Evolutionary conservation across 2,888 invertebrate species (phyloP).

Genomic region (Timandra comae): DNA sequence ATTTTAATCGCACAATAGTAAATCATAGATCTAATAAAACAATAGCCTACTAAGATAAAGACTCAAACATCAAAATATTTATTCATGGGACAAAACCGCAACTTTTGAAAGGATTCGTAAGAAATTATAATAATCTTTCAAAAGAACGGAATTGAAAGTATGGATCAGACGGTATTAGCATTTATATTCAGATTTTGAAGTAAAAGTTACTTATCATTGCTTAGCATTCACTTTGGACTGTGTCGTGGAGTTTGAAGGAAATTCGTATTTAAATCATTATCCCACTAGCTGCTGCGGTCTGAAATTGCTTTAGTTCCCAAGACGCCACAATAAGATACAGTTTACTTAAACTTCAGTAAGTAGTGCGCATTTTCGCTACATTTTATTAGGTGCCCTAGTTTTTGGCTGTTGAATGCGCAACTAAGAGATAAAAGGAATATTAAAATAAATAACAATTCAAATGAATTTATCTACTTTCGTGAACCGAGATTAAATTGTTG

Average conservation of each 20-base stretch:
- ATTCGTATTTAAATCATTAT: slow-evolving; percentile 12
- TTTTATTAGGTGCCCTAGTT: too few species aligned
- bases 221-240: slow-evolving; percentile 39
- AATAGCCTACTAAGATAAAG: too few species aligned
- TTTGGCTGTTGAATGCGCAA: too few species aligned
- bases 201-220: slow-evolving; percentile 62
- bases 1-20: too few species aligned
- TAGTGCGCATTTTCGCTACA: too few species aligned
- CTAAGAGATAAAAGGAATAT: too few species aligned
- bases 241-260: slow-evolving; percentile 16
- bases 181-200: slow-evolving; percentile 67
- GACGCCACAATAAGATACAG: not conserved
- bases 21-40: too few species aligned
- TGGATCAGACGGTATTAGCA: slow-evolving; percentile 66
- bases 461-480: too few species aligned
- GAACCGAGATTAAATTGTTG: too few species aligned
- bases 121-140: slow-evolving; percentile 70
- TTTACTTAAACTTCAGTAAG: not conserved
- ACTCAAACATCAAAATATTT: too few species aligned
- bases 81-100: slow-evolving; percentile 30
- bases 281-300: not conserved
- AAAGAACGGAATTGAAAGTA: slow-evolving; percentile 66
- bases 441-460: too few species aligned
- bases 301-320: slow-evolving; percentile 1
- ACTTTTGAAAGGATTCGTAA: slow-evolving; percentile 58